These are phyloP conservation scores for Spea multiplicata DNA, from an alignment of 2,113 vertebrate genomes.

Conservation along the genomic window DNA sequence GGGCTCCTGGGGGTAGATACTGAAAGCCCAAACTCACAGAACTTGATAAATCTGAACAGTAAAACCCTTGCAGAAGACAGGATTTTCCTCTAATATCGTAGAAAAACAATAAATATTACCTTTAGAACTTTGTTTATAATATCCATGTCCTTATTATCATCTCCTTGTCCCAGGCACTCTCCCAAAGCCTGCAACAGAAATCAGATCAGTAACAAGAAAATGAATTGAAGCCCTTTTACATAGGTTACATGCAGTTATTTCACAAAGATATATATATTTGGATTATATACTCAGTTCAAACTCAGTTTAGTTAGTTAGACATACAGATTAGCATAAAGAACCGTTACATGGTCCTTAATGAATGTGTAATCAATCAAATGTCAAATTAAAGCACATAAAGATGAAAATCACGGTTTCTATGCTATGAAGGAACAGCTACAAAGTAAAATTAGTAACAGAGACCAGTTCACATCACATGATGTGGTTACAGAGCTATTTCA, in stretches of 20 bases:
- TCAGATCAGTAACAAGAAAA: background rate
- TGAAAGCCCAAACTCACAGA: background rate
- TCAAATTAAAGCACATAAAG: too few species aligned
- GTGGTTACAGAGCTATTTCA: conserved; percentile 20
- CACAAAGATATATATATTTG: too few species aligned
- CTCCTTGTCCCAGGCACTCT: conserved; percentile 81
- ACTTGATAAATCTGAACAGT: too few species aligned
- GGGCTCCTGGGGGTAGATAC: too few species aligned
- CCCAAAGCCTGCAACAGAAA: conserved; percentile 76
- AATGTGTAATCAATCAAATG: too few species aligned
- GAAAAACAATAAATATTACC: conserved; percentile 62
- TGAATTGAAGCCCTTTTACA: too few species aligned
- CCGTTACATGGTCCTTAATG: too few species aligned
- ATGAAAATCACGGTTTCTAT: background rate
- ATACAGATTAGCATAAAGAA: too few species aligned
- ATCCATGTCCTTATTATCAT: conserved; percentile 91
- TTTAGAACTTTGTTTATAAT: conserved; percentile 92
- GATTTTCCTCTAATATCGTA: background rate
- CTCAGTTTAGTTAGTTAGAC: too few species aligned
- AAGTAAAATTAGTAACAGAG: background rate
- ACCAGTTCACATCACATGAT: background rate
- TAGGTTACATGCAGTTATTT: too few species aligned
- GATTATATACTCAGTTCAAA: too few species aligned
- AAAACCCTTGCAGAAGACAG: too few species aligned
- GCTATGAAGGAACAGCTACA: conserved; percentile 4